Base-by-base conservation (phyloP, 2,888 invertebrate genomes). In the Neoaliturus tenellus region DNA sequence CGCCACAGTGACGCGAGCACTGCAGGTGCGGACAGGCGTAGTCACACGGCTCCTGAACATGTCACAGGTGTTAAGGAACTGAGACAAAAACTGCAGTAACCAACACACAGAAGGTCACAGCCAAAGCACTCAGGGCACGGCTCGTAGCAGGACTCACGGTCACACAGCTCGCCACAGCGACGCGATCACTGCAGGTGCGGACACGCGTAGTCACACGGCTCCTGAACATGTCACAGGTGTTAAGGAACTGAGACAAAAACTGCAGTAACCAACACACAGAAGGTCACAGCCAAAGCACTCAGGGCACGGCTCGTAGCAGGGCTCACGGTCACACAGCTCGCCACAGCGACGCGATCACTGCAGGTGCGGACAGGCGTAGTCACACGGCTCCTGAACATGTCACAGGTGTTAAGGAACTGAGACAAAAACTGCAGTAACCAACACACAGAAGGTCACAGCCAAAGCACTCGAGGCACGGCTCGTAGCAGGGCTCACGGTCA, bases 41-140 rank as follows among this genome's bases (percentile, higher is more conserved):
- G 2, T 94, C 92, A 88, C 93, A 93, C 0, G 73, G 81, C 88
- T 92, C 91, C 91, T 92, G 85, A 6, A 83, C 80, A 39, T n/a
- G n/a, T n/a, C n/a, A n/a, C n/a, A n/a, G n/a, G n/a, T n/a, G n/a
- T n/a, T n/a, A n/a, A n/a, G n/a, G n/a, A n/a, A n/a, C n/a, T n/a
- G n/a, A n/a, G n/a, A n/a, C n/a, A n/a, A n/a, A n/a, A n/a, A n/a
- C 94, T 95, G 90, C 95, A 96, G 80, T 84, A 87, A 14, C 86
- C 87, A 23, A 87, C 85, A 80, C 87, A 87, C 0, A 44, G 41
- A 78, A 86, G 87, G 4, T 83, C 84, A 62, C 87, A 87, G 17
- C 31, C 17, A n/a, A 86, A 44, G 28, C 20, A 62, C 12, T 75
- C n/a, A 0, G 23, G 0, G 33, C 87, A 87, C 5, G 84, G 75